A percentile compares a stretch with the other conserved stretches of the same genome.
phyloP scores from a whole-genome alignment of 2,113 vertebrate species.

The Arvicanthis niloticus region DNA sequence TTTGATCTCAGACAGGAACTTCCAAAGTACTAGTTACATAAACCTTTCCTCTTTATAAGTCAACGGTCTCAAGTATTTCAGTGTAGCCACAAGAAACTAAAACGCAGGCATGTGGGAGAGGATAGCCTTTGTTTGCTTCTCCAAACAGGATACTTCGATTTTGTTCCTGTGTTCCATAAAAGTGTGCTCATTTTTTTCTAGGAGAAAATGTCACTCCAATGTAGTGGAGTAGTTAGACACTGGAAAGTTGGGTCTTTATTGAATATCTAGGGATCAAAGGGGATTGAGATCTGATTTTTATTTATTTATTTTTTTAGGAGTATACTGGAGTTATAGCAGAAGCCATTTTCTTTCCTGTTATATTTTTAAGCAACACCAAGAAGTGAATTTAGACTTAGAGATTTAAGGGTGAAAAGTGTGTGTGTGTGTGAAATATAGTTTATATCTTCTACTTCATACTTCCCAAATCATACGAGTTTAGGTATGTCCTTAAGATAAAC shows the following conservation, averaged over 20 bases:
- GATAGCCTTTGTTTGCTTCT: neutral
- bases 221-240: neutral
- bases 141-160: neutral
- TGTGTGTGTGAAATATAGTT: neutral
- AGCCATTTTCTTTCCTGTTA: slow-evolving; percentile 1
- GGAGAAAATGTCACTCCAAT: neutral
- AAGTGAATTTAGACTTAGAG: neutral
- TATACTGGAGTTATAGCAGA: neutral
- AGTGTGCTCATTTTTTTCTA: neutral
- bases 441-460: neutral
- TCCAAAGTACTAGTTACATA: neutral
- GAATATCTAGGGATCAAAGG: neutral
- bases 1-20: neutral
- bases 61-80: neutral
- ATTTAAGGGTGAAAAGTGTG: neutral
- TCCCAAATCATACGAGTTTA: neutral
- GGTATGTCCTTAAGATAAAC: neutral
- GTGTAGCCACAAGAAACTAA: neutral
- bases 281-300: neutral
- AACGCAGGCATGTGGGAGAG: neutral
- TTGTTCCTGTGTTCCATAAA: neutral
- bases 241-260: neutral
- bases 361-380: neutral
- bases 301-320: slow-evolving; percentile 16
- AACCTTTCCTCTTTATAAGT: neutral